A percentile compares a stretch with the other conserved stretches of the same genome.
Conservation (phyloP, 2,797 vertebrate species). For the Takifugu ocellatus region DNA sequence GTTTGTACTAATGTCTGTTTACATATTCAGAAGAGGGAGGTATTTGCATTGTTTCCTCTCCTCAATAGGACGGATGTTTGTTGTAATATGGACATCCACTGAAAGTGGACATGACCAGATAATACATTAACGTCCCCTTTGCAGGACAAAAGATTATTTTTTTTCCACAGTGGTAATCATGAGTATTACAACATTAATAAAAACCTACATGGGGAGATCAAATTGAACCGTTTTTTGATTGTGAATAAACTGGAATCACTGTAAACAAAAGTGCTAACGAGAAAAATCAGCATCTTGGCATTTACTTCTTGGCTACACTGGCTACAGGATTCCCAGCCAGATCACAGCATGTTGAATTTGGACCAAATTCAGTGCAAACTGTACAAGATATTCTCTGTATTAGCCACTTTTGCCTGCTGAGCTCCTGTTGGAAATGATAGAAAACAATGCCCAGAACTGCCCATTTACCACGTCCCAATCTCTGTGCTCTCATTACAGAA, state of each 20-base stretch:
- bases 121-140: no score
- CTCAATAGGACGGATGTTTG: conserved; percentile 22
- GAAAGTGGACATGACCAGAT: not conserved
- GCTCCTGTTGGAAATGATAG: conserved; percentile 13
- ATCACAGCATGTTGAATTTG: conserved; percentile 19
- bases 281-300: conserved; percentile 27
- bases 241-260: conserved; percentile 21
- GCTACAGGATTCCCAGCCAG: conserved; percentile 28
- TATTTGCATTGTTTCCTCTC: conserved; percentile 25
- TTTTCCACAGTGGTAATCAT: no score
- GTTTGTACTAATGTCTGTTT: conserved; percentile 54
- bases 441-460: conserved; percentile 28
- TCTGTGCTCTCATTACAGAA: conserved; percentile 9
- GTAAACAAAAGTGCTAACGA: conserved; percentile 36
- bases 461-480: conserved; percentile 7
- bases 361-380: conserved; percentile 27
- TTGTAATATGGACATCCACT: conserved; percentile 10
- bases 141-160: not conserved
- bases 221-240: conserved; percentile 2
- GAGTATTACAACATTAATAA: no score
- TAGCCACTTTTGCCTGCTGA: conserved; percentile 26
- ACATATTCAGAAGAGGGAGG: conserved; percentile 47
- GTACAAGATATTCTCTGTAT: conserved; percentile 28
- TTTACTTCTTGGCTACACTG: conserved; percentile 20
- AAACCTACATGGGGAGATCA: no score